phyloP scores from a whole-genome alignment of 2,113 vertebrate genomes.

The Strix uralensis region DNA sequence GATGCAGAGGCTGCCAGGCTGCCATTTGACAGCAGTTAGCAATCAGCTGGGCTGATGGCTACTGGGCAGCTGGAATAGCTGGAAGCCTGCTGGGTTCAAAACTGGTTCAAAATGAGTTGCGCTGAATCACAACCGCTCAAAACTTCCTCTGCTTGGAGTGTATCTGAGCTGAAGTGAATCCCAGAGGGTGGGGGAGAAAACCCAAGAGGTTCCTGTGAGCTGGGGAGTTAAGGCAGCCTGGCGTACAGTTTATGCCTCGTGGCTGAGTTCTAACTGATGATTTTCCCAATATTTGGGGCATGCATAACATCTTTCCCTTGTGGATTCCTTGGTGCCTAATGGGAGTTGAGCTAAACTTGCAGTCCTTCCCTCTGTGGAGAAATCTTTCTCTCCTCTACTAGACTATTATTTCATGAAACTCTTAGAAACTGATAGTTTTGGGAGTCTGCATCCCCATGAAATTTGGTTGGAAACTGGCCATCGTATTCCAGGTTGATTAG shows the following conservation, averaged over 20 bases:
- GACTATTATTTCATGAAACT: not conserved
- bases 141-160: not conserved
- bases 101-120: not conserved
- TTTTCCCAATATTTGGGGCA: not conserved
- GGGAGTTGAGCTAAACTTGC: not conserved
- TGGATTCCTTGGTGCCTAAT: not conserved
- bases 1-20: not conserved
- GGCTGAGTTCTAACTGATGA: not conserved
- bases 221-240: not conserved
- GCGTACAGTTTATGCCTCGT: not conserved
- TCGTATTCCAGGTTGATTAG: not conserved
- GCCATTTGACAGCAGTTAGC: not conserved
- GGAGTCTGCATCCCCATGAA: not conserved
- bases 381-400: not conserved
- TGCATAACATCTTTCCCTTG: not conserved
- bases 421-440: not conserved
- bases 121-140: not conserved
- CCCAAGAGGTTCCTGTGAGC: not conserved
- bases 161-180: not conserved
- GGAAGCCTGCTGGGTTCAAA: conserved; percentile 25
- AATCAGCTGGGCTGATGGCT: not conserved
- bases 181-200: not conserved
- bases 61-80: not conserved
- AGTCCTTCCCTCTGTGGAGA: not conserved
- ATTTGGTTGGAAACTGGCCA: not conserved